Evolutionary conservation across 2,797 vertebrate genomes (phyloP), one percentile per base, ranked within the genome.

Genomic region (Delichon dasypus): DNA sequence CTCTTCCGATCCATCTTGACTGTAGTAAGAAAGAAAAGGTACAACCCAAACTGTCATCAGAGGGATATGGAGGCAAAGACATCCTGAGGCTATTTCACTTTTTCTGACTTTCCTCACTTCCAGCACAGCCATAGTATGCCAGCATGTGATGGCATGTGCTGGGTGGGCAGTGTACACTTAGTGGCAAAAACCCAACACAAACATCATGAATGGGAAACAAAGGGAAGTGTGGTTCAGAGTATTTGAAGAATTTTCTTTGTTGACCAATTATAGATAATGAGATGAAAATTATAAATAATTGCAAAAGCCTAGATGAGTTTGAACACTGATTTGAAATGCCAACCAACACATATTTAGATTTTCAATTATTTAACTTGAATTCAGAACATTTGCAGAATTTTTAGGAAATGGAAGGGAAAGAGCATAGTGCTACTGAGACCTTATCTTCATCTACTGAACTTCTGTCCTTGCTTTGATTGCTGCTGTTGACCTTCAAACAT

Each of bases 401-500:
- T 95, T 90, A 93, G 30, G 40, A 88, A 84, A 54, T 42, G 6
- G 42, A 51, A 67, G 14, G 25, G 12, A 75, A 91, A 83, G 45
- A 21, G 20, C 5, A 5, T 16, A 54, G n/a, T 66, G 40, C 10
- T 55, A 89, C 23, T 61, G 53, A 93, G 36, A 72, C 88, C 70
- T 68, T 75, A 17, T 73, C 57, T 88, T 77, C 76, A 80, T 65
- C 21, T 84, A 87, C 76, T 66, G 73, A 86, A 85, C 85, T 88
- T 91, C 16, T 87, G 72, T 73, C 88, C 94, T 94, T 95, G 47
- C 30, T 91, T 94, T 86, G 62, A 93, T 67, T 89, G 71, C 68
- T 32, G 6, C 83, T 74, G 14, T 48, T 97, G 97, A 97, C 97
- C 97, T 98, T 97, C 97, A 97, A 91, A 95, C 70, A 96, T 84